Base-by-base conservation (phyloP, 2,797 vertebrate species). In the Telmatherina bonti region DNA sequence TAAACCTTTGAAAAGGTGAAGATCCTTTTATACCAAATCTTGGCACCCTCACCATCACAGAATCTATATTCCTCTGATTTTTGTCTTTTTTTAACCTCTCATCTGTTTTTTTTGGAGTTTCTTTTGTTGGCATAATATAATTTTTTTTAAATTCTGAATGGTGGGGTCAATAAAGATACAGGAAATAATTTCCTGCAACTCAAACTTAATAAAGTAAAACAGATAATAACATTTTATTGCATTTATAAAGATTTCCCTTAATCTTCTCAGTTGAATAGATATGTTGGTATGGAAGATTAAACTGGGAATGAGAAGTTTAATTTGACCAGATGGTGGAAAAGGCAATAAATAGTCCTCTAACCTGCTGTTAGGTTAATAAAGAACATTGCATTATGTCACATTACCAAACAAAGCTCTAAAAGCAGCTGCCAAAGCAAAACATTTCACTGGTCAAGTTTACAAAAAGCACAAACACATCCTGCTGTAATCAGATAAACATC, bases 251-350 rank as follows among this genome's bases (percentile, higher is more conserved):
- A 35, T 35, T 35, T 35, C 2, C 8, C 33, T 35, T 9, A 35
- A 35, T 35, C 11, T 35, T 35, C 8, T 35, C 9, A 35, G 11
- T 35, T 35, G 33, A 35, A 16, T 58, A 27, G 53, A 3, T 26
- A 3, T 31, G 13, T 29, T 22, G 47, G 47, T 29, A 55, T 64
- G 63, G 0, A 26, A 53, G 38, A 63, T 24, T 72, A 51, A 64
- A 29, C 53, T 51, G 24, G 49, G 45, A 62, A 58, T 65, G 52
- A 64, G 29, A 11, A 61, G 54, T 29, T 75, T 62, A 79, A 84
- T 78, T 80, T 74, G 70, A 72, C 72, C 76, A 87, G 82, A 85
- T 82, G 87, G 70, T 80, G 69, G 67, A 76, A 82, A 85, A 74
- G 63, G 61, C 62, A 88, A 66, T 65, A n/a, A 76, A 68, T 36